These are phyloP conservation scores for Odontocerum albicorne DNA, from an alignment of 2,888 invertebrate species.

Conservation along the genomic window DNA sequence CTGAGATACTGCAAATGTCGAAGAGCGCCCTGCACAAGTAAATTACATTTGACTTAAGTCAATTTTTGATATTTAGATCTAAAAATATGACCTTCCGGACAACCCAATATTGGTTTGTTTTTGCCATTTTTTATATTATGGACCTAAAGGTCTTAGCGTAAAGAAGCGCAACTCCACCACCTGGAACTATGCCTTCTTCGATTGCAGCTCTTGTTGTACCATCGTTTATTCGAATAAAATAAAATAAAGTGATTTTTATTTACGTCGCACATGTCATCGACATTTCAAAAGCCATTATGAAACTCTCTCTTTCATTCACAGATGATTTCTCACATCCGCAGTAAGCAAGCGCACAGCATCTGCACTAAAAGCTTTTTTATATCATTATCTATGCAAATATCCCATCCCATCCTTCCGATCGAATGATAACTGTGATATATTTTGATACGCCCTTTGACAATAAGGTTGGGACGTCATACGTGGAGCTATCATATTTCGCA, in stretches of 20 bases:
- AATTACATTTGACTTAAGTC: no score
- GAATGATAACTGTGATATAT: slow-evolving; percentile 29
- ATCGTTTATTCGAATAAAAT: no score
- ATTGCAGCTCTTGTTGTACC: slow-evolving; percentile 54
- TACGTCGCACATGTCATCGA: no score
- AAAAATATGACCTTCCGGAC: no score
- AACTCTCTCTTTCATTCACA: no score
- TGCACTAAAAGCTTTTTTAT: slow-evolving; percentile 3
- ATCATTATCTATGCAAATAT: slow-evolving; percentile 19
- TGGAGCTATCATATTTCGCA: slow-evolving; percentile 11
- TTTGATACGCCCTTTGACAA: slow-evolving; percentile 26
- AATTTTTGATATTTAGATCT: no score
- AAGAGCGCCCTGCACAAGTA: no score
- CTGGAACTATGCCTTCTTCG: slow-evolving; percentile 55
- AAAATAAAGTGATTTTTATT: no score
- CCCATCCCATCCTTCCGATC: slow-evolving; percentile 10
- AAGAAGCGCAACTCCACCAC: slow-evolving; percentile 52
- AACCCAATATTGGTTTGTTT: no score
- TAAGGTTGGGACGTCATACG: slow-evolving; percentile 10
- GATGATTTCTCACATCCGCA: neutral
- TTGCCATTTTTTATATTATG: no score
- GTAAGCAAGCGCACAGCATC: neutral
- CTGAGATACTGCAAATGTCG: no score
- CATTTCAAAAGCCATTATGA: no score
- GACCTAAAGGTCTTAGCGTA: slow-evolving; percentile 46